Evolutionary conservation across 2,113 vertebrate genomes (phyloP), one percentile per base, ranked within the genome.

Genomic region (Chamaea fasciata): DNA sequence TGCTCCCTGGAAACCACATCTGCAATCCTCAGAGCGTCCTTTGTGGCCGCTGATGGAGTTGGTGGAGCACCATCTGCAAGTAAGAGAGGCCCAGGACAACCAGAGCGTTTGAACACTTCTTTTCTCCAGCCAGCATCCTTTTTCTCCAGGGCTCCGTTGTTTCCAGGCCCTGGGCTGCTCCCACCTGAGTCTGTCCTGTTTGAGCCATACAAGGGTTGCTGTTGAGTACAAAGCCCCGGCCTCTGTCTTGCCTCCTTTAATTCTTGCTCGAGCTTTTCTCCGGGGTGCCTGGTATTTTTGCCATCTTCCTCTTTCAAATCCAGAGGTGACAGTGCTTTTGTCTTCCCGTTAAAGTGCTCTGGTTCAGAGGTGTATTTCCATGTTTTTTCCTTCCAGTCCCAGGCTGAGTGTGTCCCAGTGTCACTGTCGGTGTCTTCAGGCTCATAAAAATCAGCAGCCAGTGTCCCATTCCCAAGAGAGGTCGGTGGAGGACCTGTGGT

Each of bases 221-320:
- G 96, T 44, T 95, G 95, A 19, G 21, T 44, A 47, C 27, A 75
- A 74, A 97, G 96, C 16, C 59, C 55, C 59, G 96, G 64, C 46
- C 93, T 98, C 35, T 88, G 94, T 67, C 96, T 95, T 47, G 46
- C 41, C 55, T 92, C 89, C n/a, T 71, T 92, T 33, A 83, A 24
- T 47, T 94, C 92, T 24, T 69, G 56, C 6, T 87, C 50, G 13
- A 55, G 28, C 14, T 94, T 90, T 77, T 67, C 75, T 39, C 35
- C 84, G 22, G 22, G 17, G 21, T 70, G 49, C 35, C 17, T 53
- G 24, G 23, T 28, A 14, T 59, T 75, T 83, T 83, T 94, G 73
- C 50, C 35, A 49, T 53, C 53, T 70, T 65, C 47, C 17, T 79
- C 69, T 82, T 90, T 70, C 21, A 56, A 59, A 18, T 31, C 27